These are phyloP conservation scores for Trichomalopsis sarcophagae DNA, from an alignment of 1,140 invertebrate species.

Conservation along the genomic window DNA sequence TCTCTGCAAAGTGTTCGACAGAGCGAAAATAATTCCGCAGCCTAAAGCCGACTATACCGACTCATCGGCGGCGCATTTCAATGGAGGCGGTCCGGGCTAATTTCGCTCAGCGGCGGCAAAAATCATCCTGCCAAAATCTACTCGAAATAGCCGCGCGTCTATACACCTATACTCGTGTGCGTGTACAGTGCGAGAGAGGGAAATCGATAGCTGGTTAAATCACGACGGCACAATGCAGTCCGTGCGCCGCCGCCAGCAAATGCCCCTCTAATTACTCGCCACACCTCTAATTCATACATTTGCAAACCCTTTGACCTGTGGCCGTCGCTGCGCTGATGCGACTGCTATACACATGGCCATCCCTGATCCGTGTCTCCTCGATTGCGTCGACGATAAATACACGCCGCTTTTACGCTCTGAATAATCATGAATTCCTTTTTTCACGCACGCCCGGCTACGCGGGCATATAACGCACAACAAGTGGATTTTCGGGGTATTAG, in stretches of 20 bases:
- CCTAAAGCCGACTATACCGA: neutral
- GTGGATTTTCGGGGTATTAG: neutral
- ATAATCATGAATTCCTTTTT: no score
- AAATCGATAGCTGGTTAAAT: constrained; percentile 26
- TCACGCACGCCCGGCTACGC: no score
- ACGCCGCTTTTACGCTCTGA: no score
- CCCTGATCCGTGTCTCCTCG: constrained; percentile 16
- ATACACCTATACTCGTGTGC: neutral
- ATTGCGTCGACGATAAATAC: constrained; percentile 1
- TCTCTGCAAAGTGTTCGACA: neutral
- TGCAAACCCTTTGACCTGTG: constrained; percentile 3
- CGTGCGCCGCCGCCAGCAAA: neutral
- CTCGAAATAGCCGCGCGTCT: neutral
- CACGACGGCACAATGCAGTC: neutral
- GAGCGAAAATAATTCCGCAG: constrained; percentile 31
- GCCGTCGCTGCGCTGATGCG: neutral
- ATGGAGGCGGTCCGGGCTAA: neutral
- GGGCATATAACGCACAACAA: neutral
- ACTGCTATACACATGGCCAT: no score
- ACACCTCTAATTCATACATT: constrained; percentile 39
- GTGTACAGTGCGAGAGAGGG: neutral
- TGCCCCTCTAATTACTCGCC: constrained; percentile 31
- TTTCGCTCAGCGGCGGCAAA: neutral
- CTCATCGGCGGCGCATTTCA: neutral
- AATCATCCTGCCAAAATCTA: neutral